Base-by-base conservation (phyloP, 2,797 vertebrate species). In the Spondyliosoma cantharus region DNA sequence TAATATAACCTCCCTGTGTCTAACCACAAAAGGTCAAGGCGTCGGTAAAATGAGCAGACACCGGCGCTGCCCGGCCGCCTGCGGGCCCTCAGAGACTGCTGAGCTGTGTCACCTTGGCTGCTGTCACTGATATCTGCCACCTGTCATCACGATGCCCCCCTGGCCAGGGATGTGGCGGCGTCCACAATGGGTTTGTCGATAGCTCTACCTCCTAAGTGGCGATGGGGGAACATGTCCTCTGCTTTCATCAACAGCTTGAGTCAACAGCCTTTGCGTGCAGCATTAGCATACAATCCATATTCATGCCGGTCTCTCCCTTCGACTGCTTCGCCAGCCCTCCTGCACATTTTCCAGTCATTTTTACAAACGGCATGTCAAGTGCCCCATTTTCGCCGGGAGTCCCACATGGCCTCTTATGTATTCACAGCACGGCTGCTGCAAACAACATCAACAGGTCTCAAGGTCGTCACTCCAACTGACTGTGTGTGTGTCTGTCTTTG, bases 241-340 rank as follows among this genome's bases (percentile, higher is more conserved):
- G 86, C 90, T 86, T 90, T 89, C 87, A 85, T 89, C 90, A 90
- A 90, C 90, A 90, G 91, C 90, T 89, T 80, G 84, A 87, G 81
- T 88, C 89, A 89, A 90, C 89, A 90, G 91, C 84, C 75, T 79
- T 24, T 2, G 74, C 53, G 69, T 64, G 48, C 54, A 0, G 57
- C 75, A 93, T 94, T 94, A 91, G 83, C 93, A 94, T 93, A 89
- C 83, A 76, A 93, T 93, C 80, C 92, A 93, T 93, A 94, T 94
- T 93, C 91, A 93, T 93, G 91, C 64, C 13, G 16, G 82, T 52
- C 82, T 86, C 89, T 92, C 86, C 69, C 73, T 76, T 86, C 79
- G 59, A 72, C 81, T 85, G 82, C 91, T 49, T 85, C 78, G 60
- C 87, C 76, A 48, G 81, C 83, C 77, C 86, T 73, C 56, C 78